Conservation (phyloP, 2,113 vertebrate species). For the Numida meleagris region DNA sequence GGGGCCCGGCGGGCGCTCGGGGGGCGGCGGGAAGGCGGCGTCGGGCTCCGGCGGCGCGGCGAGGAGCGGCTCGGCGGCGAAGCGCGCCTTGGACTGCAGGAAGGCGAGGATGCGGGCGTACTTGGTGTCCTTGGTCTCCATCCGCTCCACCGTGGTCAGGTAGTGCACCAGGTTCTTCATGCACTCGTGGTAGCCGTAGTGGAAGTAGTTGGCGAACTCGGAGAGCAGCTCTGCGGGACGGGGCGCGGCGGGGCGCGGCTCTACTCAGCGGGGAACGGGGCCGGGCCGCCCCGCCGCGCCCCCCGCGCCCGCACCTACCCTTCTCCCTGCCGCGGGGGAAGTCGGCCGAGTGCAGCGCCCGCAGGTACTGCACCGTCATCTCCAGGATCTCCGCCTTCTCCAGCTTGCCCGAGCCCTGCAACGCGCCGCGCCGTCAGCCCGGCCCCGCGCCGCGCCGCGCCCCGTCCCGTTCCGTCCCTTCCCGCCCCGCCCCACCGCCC, state of each 20-base stretch:
- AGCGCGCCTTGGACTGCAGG: constrained; percentile 92
- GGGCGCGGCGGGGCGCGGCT: neutral
- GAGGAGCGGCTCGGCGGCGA: constrained; percentile 86
- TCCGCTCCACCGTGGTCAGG: constrained; percentile 94
- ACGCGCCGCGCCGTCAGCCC: neutral
- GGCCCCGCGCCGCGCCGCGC: neutral
- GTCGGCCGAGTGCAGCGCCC: constrained; percentile 92
- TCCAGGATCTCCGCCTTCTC: constrained; percentile 98
- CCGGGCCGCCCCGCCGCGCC: no score
- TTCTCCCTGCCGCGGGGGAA: constrained; percentile 82
- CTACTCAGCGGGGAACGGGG: neutral
- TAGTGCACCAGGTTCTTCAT: constrained; percentile 99
- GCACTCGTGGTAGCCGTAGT: constrained; percentile 97
- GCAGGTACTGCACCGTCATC: constrained; percentile 97
- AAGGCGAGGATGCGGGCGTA: constrained; percentile 96
- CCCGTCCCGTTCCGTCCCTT: no score
- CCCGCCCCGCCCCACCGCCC: neutral
- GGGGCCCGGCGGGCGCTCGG: constrained; percentile 39
- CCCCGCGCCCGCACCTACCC: neutral
- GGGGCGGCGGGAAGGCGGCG: constrained; percentile 84
- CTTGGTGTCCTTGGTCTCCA: constrained; percentile 96
- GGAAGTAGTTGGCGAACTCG: constrained; percentile 99
- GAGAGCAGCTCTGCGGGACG: constrained; percentile 87
- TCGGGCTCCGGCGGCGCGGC: constrained; percentile 85
- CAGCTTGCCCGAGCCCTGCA: constrained; percentile 94